Percentiles rank a stretch among this genome's conserved stretches.
Evolutionary conservation across 2,113 vertebrate species (phyloP).

Genomic region (Ptyas mucosa): DNA sequence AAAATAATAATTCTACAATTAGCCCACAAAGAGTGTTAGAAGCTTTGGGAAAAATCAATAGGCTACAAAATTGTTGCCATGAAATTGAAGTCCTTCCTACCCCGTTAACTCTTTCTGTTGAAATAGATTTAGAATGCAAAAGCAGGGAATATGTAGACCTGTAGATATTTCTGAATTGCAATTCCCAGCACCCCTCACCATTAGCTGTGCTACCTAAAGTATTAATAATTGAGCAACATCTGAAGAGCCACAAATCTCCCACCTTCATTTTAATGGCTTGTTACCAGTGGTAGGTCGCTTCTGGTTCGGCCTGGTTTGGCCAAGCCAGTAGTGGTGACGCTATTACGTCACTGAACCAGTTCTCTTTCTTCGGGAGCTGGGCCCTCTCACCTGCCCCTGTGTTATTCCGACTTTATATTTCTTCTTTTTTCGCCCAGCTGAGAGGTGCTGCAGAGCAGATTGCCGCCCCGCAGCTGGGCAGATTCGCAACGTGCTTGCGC

Average conservation of each 20-base stretch:
- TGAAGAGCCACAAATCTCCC: neutral
- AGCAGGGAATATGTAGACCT: neutral
- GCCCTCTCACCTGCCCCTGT: no score
- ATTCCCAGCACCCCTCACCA: neutral
- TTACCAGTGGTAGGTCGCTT: no score
- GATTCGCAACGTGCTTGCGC: no score
- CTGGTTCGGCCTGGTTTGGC: no score
- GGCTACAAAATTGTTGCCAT: neutral
- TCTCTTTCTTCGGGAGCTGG: no score
- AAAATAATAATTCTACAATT: neutral
- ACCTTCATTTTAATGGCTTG: neutral
- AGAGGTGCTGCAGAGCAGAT: no score
- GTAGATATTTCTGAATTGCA: neutral
- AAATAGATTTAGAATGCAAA: neutral
- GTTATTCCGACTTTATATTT: no score
- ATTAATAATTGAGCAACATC: neutral
- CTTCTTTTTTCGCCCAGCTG: no score
- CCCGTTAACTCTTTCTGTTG: neutral
- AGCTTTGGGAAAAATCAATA: neutral
- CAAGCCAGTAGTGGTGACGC: no score
- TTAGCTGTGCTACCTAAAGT: neutral
- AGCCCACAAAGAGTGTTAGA: neutral
- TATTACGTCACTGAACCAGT: no score
- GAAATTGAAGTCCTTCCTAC: neutral
- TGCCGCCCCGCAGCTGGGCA: no score